Evolutionary conservation across 2,888 invertebrate genomes (phyloP).

Genomic region (Troides helena): DNA sequence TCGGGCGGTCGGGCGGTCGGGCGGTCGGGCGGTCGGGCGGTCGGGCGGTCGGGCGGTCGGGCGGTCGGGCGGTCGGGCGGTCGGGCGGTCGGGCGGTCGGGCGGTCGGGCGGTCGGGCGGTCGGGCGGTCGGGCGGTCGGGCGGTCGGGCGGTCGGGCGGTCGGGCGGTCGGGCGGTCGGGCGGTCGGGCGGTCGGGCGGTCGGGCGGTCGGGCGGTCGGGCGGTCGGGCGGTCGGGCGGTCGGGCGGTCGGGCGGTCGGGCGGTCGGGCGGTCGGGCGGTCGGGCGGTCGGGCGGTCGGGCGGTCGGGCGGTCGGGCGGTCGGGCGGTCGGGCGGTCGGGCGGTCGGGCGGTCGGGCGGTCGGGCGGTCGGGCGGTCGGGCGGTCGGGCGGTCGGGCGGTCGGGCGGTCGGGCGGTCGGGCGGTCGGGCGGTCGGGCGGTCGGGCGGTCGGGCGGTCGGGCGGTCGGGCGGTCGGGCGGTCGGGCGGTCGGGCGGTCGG

Average conservation of each 20-base stretch:
- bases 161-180: constrained; percentile 23
- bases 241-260: constrained; percentile 26
- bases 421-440: constrained; percentile 30
- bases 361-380: constrained; percentile 26
- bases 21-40: constrained; percentile 30
- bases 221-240: constrained; percentile 32
- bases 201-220: constrained; percentile 32
- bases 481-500: constrained; percentile 26
- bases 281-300: constrained; percentile 23
- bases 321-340: constrained; percentile 32
- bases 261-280: constrained; percentile 30
- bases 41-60: constrained; percentile 23
- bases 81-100: constrained; percentile 32
- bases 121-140: constrained; percentile 26
- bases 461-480: constrained; percentile 32
- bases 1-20: constrained; percentile 26
- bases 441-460: constrained; percentile 32
- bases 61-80: constrained; percentile 30
- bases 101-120: constrained; percentile 32
- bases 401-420: constrained; percentile 23
- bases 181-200: constrained; percentile 30
- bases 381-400: constrained; percentile 30
- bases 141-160: constrained; percentile 30
- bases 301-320: constrained; percentile 30
- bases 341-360: constrained; percentile 32